Conservation (phyloP, 1,140 invertebrate genomes). For the Lutraria rhynchaena region DNA sequence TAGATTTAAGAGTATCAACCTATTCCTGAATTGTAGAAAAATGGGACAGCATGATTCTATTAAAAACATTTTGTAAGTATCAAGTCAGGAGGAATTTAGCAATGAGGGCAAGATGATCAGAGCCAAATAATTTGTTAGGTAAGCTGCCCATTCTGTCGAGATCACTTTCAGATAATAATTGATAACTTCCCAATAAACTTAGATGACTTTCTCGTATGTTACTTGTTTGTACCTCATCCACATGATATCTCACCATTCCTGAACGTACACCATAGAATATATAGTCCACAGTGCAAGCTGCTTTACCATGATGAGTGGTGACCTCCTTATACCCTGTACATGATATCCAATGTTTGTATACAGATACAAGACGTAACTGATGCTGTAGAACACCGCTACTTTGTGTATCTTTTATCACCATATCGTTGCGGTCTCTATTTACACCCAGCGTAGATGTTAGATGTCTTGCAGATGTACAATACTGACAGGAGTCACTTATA, state of each 20-base stretch:
- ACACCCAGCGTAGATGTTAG: not conserved
- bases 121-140: constrained; percentile 86
- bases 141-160: constrained; percentile 85
- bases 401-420: not conserved
- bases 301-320: constrained; percentile 74
- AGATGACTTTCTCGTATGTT: constrained; percentile 79
- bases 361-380: constrained; percentile 77
- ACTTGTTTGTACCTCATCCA: constrained; percentile 2
- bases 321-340: constrained; percentile 61
- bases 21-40: no score
- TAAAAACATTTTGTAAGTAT: no score
- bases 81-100: constrained; percentile 67
- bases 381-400: constrained; percentile 68
- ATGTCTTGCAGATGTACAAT: constrained; percentile 77
- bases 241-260: constrained; percentile 3
- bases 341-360: constrained; percentile 70
- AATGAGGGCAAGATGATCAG: constrained; percentile 73
- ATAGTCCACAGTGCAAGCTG: constrained; percentile 79
- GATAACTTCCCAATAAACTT: constrained; percentile 85
- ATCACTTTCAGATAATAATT: constrained; percentile 85
- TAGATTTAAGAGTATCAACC: no score
- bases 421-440: not conserved
- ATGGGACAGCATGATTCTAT: no score
- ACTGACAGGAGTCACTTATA: constrained; percentile 87
- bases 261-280: constrained; percentile 77